These are phyloP conservation scores for Gyrodactylus bullatarudis DNA, from an alignment of 1,140 invertebrate genomes.

Conservation along the genomic window DNA sequence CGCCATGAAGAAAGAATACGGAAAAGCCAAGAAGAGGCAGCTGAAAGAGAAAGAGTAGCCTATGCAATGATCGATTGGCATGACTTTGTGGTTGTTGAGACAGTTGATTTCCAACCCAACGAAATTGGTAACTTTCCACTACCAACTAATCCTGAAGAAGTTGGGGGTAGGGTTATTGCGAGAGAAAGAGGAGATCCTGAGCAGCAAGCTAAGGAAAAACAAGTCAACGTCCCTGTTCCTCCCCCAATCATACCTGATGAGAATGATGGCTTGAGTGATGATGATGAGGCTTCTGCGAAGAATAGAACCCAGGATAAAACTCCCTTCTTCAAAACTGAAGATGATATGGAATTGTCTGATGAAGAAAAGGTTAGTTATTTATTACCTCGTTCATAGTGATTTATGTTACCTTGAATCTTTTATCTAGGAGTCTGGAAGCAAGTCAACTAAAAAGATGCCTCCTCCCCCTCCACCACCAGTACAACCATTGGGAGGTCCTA, in stretches of 20 bases:
- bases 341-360: slow-evolving; percentile 21
- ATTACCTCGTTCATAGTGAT: neutral
- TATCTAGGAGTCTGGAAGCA: neutral
- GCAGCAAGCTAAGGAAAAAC: neutral
- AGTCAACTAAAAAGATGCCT: slow-evolving; percentile 10
- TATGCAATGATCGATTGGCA: slow-evolving; percentile 98
- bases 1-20: slow-evolving; percentile 62
- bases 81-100: slow-evolving; percentile 96
- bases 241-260: slow-evolving; percentile 11
- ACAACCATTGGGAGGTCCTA: slow-evolving; percentile 23
- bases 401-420: neutral
- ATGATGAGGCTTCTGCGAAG: slow-evolving; percentile 10
- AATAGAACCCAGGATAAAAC: slow-evolving; percentile 9
- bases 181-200: slow-evolving; percentile 16
- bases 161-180: slow-evolving; percentile 56
- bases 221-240: slow-evolving; percentile 6
- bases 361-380: slow-evolving; percentile 10
- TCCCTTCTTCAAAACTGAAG: slow-evolving; percentile 6
- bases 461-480: slow-evolving; percentile 14
- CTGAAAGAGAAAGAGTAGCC: slow-evolving; percentile 68
- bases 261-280: slow-evolving; percentile 9
- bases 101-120: slow-evolving; percentile 57
- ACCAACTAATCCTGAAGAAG: slow-evolving; percentile 75
- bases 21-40: slow-evolving; percentile 58
- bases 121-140: slow-evolving; percentile 37